Base-by-base conservation (phyloP, 1,140 invertebrate species). In the Pseudomyrmex gracilis region DNA sequence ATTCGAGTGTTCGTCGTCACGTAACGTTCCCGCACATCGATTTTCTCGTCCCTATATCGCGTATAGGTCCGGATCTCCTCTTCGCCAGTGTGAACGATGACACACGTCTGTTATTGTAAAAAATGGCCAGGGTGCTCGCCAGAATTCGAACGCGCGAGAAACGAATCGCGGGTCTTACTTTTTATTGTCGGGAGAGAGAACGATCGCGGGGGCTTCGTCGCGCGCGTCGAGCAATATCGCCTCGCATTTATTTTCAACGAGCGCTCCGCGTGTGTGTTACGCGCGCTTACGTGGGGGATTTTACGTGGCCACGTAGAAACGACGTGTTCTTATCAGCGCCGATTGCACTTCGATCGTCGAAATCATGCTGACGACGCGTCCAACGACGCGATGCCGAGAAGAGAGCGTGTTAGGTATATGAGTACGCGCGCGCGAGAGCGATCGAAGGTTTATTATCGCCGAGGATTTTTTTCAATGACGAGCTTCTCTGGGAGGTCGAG, bases 221-320 rank as follows among this genome's bases (percentile, higher is more conserved):
- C n/a, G n/a, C 51, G 67, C 22, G 47, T 7, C 67, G 68, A 17
- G 34, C 22, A 10, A 68, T 51, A 68, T 51, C 20, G 66, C 8
- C 20, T 53, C 47, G 47, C 66, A 22, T 49, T 51, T 22, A 51
- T 51, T 51, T 51, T 22, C n/a, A 49, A 49, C 47, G 24, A 1
- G 10, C 47, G 64, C n/a, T 34, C 34, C 34, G 34, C 34, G 17
- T n/a, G 15, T 58, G 49, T 24, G 34, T n/a, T n/a, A 43, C 70
- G 57, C 34, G 43, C 13, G 58, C 70, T 45, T 73, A 63, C 73
- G 73, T 64, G 73, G n/a, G n/a, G n/a, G 24, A 76, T 53, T 45
- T 64, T 47, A 61, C 20, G 47, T 53, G 24, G 73, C 71, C 71
- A 20, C 60, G 60, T 51, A 34, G 22, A 63, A 63, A 61, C 45